Evolutionary conservation across 1,140 invertebrate genomes (phyloP).

Genomic region (Caenorhabditis brenneri): DNA sequence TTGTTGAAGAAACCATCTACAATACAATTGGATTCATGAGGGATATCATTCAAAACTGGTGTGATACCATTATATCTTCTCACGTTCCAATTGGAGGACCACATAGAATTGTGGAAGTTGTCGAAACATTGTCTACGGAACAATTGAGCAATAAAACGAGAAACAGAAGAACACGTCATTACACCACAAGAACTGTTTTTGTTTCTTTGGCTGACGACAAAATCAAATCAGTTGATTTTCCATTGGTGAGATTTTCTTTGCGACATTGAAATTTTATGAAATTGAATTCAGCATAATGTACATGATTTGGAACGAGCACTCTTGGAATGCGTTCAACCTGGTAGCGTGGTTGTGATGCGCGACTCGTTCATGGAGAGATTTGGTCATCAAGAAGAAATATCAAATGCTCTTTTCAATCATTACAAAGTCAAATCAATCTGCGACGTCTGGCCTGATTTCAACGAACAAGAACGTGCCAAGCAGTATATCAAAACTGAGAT

Average conservation of each 20-base stretch:
- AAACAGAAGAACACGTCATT: slow-evolving; percentile 47
- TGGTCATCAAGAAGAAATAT: slow-evolving; percentile 41
- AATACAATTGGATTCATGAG: slow-evolving; percentile 53
- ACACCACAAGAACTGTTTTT: slow-evolving; percentile 33
- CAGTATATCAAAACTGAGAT: slow-evolving; percentile 49
- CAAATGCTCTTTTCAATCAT: slow-evolving; percentile 21
- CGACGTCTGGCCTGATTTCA: slow-evolving; percentile 47
- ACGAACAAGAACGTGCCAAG: slow-evolving; percentile 35
- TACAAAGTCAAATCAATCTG: slow-evolving; percentile 46
- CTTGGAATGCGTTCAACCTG: slow-evolving; percentile 3
- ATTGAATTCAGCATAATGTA: background rate
- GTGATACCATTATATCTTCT: slow-evolving; percentile 15
- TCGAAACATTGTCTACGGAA: slow-evolving; percentile 46
- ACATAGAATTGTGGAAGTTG: slow-evolving; percentile 33
- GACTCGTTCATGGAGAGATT: slow-evolving; percentile 49
- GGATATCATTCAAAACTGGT: slow-evolving; percentile 52
- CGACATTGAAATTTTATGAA: background rate
- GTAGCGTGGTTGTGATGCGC: slow-evolving; percentile 37
- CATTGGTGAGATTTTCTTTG: background rate
- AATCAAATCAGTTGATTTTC: slow-evolving; percentile 18
- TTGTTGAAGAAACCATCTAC: slow-evolving; percentile 50
- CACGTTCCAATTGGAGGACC: slow-evolving; percentile 38
- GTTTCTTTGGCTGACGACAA: slow-evolving; percentile 27
- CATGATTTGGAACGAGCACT: slow-evolving; percentile 24
- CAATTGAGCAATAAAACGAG: slow-evolving; percentile 43